These are phyloP conservation scores for Euplagia quadripunctaria DNA, from an alignment of 2,888 invertebrate species.

Conservation along the genomic window DNA sequence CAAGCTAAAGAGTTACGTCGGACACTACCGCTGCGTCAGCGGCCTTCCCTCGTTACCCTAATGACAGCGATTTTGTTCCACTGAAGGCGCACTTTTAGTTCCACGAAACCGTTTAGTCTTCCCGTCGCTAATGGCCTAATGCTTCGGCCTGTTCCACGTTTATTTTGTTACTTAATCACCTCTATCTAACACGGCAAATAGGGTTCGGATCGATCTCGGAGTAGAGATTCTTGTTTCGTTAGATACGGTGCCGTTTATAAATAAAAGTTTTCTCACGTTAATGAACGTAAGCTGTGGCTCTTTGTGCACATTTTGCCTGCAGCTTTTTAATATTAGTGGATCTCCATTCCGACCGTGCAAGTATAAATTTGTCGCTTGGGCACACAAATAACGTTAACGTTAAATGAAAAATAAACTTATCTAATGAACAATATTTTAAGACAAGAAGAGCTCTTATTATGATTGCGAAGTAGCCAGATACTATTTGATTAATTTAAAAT, in stretches of 20 bases:
- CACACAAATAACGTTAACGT: background rate
- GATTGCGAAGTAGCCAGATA: background rate
- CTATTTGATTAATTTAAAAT: background rate
- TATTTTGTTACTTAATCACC: constrained; percentile 74
- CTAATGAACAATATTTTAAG: too few relatives aligned
- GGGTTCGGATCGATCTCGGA: constrained; percentile 13
- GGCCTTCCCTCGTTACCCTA: constrained; percentile 82
- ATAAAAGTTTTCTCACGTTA: background rate
- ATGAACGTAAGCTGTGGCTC: background rate
- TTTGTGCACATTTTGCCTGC: background rate
- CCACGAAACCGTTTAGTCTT: constrained; percentile 78
- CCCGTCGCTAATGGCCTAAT: constrained; percentile 80
- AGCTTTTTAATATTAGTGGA: background rate
- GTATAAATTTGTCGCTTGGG: background rate
- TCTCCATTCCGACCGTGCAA: background rate
- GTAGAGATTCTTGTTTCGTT: constrained; percentile 11
- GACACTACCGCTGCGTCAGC: constrained; percentile 79
- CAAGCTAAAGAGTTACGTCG: constrained; percentile 76
- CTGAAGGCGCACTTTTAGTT: constrained; percentile 81
- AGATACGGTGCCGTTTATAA: background rate
- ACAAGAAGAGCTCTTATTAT: background rate
- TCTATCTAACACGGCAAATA: constrained; percentile 59
- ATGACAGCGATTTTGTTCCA: constrained; percentile 83
- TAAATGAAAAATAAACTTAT: too few relatives aligned
- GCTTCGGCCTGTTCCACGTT: constrained; percentile 70